These are phyloP conservation scores for Napeogenes inachia DNA, from an alignment of 2,888 invertebrate genomes.

Conservation along the genomic window DNA sequence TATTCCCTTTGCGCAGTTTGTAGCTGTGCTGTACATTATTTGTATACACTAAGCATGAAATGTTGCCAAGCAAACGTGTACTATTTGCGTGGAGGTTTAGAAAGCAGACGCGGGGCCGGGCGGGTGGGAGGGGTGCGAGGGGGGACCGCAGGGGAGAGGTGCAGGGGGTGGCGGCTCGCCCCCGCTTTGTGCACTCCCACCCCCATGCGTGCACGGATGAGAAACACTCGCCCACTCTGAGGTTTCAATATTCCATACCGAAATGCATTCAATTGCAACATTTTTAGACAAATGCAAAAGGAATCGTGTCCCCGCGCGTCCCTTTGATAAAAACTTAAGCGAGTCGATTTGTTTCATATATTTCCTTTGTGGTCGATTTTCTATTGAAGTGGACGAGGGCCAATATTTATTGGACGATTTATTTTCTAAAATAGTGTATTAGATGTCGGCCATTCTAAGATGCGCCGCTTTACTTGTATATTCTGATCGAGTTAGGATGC, in stretches of 20 bases:
- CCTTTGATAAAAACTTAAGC: slow-evolving; percentile 50
- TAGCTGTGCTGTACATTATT: slow-evolving; percentile 71
- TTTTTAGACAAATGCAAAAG: slow-evolving; percentile 58
- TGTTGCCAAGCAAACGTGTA: slow-evolving; percentile 77
- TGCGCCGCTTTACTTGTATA: neutral
- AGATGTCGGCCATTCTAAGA: slow-evolving; percentile 12
- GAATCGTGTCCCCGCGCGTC: slow-evolving; percentile 38
- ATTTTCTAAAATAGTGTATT: slow-evolving; percentile 13
- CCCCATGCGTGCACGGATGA: slow-evolving; percentile 65
- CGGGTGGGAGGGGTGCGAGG: slow-evolving; percentile 56
- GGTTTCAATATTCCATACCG: slow-evolving; percentile 73
- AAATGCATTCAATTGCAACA: slow-evolving; percentile 70
- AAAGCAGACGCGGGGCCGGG: slow-evolving; percentile 58
- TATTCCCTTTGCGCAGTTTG: slow-evolving; percentile 71
- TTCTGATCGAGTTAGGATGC: neutral
- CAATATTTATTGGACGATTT: slow-evolving; percentile 27
- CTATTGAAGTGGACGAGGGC: slow-evolving; percentile 32
- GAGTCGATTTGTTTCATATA: slow-evolving; percentile 39
- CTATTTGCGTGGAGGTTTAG: slow-evolving; percentile 77
- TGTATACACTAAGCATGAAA: slow-evolving; percentile 77
- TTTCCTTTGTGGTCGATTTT: slow-evolving; percentile 40
- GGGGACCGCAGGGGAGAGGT: slow-evolving; percentile 49
- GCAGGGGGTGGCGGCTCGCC: slow-evolving; percentile 36
- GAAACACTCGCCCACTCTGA: slow-evolving; percentile 64
- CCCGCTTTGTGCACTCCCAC: slow-evolving; percentile 37